Evolutionary conservation across 1,140 invertebrate species (phyloP), one percentile per base, ranked within the genome.

Genomic region (Dendroctonus ponderosae): DNA sequence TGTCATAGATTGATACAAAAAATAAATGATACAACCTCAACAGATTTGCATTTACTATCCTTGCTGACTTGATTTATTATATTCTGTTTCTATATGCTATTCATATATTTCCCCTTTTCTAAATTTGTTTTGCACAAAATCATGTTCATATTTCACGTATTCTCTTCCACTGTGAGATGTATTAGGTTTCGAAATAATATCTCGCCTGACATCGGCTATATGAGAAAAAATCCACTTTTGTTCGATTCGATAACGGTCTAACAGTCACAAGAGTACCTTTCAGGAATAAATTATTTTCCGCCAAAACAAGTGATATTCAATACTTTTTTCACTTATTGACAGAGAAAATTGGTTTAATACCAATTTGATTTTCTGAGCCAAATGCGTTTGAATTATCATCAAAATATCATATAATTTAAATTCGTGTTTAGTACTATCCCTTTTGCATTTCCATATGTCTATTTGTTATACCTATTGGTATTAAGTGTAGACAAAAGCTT

Each of bases 1-100:
- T 71, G 71, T 74, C 73, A 71, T 71, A 73, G 71, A 74, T 73
- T 73, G 73, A 73, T 73, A 73, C 67, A 74, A 74, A 73, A 73
- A 73, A 74, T 73, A 74, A 74, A 74, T 74, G 71, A 73, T 73
- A 73, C 66, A 70, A 63, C 63, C 67, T 66, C 67, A 53, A 58
- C 70, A 73, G 70, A 67, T 73, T 73, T 73, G 72, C 70, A 73
- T 73, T 56, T 71, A 70, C 71, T 60, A 62, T 71, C 66, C 66
- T 71, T 60, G 51, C 51, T 54, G 72, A 50, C 60, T 71, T 73
- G 72, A 73, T 73, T 73, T 73, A 73, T 73, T 70, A 68, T 65
- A 66, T 57, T 70, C 49, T 67, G 70, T 71, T 70, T 70, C 70
- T 68, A 69, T 73, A 71, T 70, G 52, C 66, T 63, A 62, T 68